A percentile compares a stretch with the other conserved stretches of the same genome.
These are phyloP conservation scores for Bhutanitis thaidina DNA, from an alignment of 2,888 invertebrate genomes.

Conservation along the genomic window DNA sequence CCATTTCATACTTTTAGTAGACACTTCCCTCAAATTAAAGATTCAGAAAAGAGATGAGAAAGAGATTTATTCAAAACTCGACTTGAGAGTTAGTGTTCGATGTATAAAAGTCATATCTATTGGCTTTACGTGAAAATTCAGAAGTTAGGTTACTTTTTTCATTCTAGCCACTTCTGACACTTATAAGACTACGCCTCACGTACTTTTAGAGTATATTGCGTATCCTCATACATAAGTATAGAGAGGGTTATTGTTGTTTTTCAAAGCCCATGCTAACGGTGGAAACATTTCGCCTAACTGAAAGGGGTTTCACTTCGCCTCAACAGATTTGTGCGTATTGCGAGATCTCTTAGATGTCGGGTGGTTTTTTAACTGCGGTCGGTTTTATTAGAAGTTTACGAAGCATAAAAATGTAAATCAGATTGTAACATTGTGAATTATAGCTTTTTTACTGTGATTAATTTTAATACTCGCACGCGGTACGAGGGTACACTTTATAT, in stretches of 20 bases:
- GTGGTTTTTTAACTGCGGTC: slow-evolving; percentile 54
- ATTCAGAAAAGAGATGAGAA: too few relatives aligned
- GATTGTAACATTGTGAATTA: slow-evolving; percentile 22
- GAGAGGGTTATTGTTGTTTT: slow-evolving; percentile 74
- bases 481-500: background rate
- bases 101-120: too few relatives aligned
- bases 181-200: slow-evolving; percentile 32
- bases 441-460: slow-evolving; percentile 30
- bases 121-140: too few relatives aligned
- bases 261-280: slow-evolving; percentile 54
- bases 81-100: too few relatives aligned
- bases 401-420: slow-evolving; percentile 72
- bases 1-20: too few relatives aligned
- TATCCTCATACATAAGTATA: slow-evolving; percentile 62
- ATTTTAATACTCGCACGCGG: slow-evolving; percentile 9
- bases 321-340: slow-evolving; percentile 57
- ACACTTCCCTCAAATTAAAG: too few relatives aligned
- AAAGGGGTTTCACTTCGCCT: slow-evolving; percentile 56
- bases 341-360: slow-evolving; percentile 43
- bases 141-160: background rate
- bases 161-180: background rate
- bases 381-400: slow-evolving; percentile 68
- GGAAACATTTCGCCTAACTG: slow-evolving; percentile 50
- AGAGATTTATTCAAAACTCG: too few relatives aligned
- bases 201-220: slow-evolving; percentile 72